phyloP scores from a whole-genome alignment of 2,888 invertebrate species.

The Philaethria dido region DNA sequence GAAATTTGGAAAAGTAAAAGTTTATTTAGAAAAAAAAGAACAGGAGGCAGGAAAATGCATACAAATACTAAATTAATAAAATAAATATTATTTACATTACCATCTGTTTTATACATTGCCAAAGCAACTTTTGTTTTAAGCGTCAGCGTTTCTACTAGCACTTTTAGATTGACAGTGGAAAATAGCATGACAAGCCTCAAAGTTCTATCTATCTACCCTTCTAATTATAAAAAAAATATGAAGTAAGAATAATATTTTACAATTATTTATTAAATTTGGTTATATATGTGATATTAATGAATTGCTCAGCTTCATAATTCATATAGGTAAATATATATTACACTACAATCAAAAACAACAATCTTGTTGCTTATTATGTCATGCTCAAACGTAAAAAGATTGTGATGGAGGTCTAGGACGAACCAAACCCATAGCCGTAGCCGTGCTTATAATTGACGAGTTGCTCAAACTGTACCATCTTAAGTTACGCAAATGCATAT shows the following conservation, averaged over 20 bases:
- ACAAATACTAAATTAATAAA: too few species aligned
- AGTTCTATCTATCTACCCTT: too few species aligned
- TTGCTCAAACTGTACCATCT: slow-evolving; percentile 41
- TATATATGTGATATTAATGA: not conserved
- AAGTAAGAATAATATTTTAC: not conserved
- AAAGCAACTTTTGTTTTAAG: too few species aligned
- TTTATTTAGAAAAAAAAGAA: too few species aligned
- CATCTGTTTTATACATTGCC: too few species aligned
- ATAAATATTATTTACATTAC: too few species aligned
- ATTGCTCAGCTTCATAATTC: not conserved
- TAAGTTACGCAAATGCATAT: slow-evolving; percentile 38
- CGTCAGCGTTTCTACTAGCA: too few species aligned
- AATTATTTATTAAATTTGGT: not conserved
- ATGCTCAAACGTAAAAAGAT: slow-evolving; percentile 26
- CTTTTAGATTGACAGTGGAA: too few species aligned
- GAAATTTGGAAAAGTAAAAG: too few species aligned
- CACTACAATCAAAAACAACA: slow-evolving; percentile 7
- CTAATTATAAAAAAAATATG: too few species aligned
- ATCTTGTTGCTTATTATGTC: slow-evolving; percentile 29
- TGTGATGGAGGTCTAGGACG: slow-evolving; percentile 36
- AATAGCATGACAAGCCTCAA: too few species aligned
- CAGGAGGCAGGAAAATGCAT: too few species aligned
- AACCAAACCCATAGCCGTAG: slow-evolving; percentile 27
- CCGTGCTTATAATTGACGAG: slow-evolving; percentile 32
- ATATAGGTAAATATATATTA: not conserved